These are phyloP conservation scores for Heliconius hewitsoni DNA, from an alignment of 1,140 invertebrate species.

Conservation along the genomic window DNA sequence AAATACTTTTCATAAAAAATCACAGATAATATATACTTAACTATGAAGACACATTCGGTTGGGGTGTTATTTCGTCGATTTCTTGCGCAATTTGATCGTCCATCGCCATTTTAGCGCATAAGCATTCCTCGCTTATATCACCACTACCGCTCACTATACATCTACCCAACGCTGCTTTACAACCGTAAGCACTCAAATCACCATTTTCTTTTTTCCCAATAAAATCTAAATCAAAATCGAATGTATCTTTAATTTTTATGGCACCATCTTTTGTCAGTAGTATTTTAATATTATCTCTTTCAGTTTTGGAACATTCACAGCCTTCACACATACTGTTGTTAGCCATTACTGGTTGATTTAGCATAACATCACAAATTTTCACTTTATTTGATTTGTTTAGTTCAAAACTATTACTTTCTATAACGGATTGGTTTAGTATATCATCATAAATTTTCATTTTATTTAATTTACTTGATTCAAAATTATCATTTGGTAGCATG, in stretches of 20 bases:
- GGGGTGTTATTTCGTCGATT: conserved; percentile 69
- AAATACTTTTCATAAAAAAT: conserved; percentile 26
- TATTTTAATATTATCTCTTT: conserved; percentile 37
- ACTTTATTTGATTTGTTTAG: conserved; percentile 23
- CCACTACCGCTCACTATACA: conserved; percentile 71
- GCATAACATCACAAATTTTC: background rate
- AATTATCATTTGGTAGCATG: conserved; percentile 37
- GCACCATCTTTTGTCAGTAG: conserved; percentile 57
- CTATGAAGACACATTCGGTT: conserved; percentile 40
- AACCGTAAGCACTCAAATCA: conserved; percentile 53
- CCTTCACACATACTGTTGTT: conserved; percentile 41
- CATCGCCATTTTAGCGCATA: conserved; percentile 67
- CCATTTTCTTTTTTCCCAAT: conserved; percentile 18
- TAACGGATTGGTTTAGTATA: background rate
- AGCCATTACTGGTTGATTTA: conserved; percentile 5
- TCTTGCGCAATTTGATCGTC: conserved; percentile 66
- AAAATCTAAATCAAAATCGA: conserved; percentile 53
- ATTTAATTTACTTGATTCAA: conserved; percentile 28
- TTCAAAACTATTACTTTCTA: conserved; percentile 29
- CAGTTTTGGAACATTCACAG: conserved; percentile 47
- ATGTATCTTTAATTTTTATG: conserved; percentile 64
- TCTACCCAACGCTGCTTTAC: conserved; percentile 65
- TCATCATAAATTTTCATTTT: conserved; percentile 9
- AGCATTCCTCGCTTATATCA: conserved; percentile 66
- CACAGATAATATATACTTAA: conserved; percentile 26